These are phyloP conservation scores for Agriotes lineatus DNA, from an alignment of 2,888 invertebrate species.

Conservation along the genomic window DNA sequence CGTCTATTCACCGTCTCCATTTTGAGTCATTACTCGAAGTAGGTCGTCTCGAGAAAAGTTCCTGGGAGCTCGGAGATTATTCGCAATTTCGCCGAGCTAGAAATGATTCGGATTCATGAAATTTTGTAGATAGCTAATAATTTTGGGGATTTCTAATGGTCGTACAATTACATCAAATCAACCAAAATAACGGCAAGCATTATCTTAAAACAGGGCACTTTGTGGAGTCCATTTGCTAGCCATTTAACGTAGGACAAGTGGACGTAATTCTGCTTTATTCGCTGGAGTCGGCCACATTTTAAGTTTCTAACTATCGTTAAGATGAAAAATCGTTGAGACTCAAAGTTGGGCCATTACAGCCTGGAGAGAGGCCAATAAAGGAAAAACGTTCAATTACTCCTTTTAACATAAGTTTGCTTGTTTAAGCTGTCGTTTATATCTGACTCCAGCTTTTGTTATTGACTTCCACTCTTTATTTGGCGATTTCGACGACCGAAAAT, in stretches of 20 bases:
- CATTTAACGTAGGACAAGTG: conserved; percentile 21
- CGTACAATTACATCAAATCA: conserved; percentile 16
- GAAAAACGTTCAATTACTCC: conserved; percentile 44
- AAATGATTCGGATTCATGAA: neutral
- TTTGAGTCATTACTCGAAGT: conserved; percentile 3
- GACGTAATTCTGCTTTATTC: conserved; percentile 34
- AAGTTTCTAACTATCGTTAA: conserved; percentile 45
- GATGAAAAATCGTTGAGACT: conserved; percentile 38
- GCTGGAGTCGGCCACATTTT: conserved; percentile 36
- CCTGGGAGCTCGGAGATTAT: neutral
- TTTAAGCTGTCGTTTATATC: conserved; percentile 3
- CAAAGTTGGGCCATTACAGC: conserved; percentile 41
- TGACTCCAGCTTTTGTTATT: neutral
- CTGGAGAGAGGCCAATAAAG: conserved; percentile 41
- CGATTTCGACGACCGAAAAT: neutral
- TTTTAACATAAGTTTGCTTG: conserved; percentile 38
- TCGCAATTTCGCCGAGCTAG: neutral
- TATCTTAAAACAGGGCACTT: conserved; percentile 25
- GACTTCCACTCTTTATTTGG: neutral
- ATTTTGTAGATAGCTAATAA: neutral
- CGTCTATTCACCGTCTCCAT: neutral
- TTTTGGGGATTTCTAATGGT: conserved; percentile 6
- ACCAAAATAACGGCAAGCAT: conserved; percentile 18
- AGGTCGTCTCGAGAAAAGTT: neutral
- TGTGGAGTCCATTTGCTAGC: conserved; percentile 20